Conservation (phyloP, 2,113 vertebrate genomes). For the Isichthys henryi region DNA sequence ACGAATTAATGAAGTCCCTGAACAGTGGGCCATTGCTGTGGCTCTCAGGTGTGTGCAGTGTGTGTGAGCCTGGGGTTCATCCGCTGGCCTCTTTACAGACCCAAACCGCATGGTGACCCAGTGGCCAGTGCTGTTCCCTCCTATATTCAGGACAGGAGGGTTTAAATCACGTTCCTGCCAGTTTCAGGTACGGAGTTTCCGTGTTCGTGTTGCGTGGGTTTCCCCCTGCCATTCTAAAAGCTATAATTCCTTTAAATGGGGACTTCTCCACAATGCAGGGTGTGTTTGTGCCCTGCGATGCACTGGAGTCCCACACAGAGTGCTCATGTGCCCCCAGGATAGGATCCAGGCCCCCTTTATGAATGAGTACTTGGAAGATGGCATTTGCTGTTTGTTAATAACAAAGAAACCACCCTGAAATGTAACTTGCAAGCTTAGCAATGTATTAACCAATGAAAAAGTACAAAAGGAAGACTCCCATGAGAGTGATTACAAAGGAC, state of each 20-base stretch:
- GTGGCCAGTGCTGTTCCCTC: background rate
- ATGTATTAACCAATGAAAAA: background rate
- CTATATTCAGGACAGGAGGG: background rate
- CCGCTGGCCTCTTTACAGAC: background rate
- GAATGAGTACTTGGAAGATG: background rate
- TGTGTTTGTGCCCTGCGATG: background rate
- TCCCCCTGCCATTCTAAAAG: background rate
- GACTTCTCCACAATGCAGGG: background rate
- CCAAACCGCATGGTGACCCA: background rate
- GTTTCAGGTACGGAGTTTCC: background rate
- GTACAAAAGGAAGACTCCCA: background rate
- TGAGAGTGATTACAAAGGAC: background rate
- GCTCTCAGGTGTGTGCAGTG: background rate
- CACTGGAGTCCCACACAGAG: background rate
- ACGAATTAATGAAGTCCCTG: background rate
- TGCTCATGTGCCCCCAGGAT: no score
- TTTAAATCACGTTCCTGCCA: no score
- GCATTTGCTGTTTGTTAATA: background rate
- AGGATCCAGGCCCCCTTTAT: background rate
- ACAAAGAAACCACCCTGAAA: background rate
- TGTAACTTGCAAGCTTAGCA: background rate
- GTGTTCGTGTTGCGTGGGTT: background rate
- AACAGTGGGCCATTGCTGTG: background rate
- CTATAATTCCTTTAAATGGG: background rate
- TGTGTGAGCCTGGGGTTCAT: background rate